Conservation (phyloP, 2,797 vertebrate genomes). For the Huso huso region DNA sequence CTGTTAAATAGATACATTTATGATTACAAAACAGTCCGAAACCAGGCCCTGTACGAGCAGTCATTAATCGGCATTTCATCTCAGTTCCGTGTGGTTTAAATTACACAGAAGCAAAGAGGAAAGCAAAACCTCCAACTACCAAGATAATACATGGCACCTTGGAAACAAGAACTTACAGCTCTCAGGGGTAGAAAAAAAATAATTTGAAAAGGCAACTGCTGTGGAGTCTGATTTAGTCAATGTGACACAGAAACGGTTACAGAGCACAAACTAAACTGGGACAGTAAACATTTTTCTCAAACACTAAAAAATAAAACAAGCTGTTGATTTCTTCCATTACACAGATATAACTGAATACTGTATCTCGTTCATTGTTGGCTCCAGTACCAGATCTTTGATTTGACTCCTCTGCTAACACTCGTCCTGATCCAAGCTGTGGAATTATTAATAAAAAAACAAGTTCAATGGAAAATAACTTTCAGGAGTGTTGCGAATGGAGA, state of each 20-base stretch:
- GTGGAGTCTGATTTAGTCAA: constrained; percentile 53
- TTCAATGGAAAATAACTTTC: too few relatives aligned
- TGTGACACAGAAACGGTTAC: constrained; percentile 36
- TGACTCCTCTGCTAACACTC: too few relatives aligned
- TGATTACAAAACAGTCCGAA: too few relatives aligned
- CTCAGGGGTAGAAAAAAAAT: constrained; percentile 6
- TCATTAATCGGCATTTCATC: neutral
- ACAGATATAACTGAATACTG: too few relatives aligned
- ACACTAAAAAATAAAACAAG: neutral
- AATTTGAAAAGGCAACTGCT: constrained; percentile 62
- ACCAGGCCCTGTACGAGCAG: neutral
- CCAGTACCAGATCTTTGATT: too few relatives aligned
- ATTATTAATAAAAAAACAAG: too few relatives aligned
- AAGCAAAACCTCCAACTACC: constrained; percentile 13
- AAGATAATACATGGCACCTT: constrained; percentile 30
- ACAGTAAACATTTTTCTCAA: constrained; percentile 50
- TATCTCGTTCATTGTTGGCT: too few relatives aligned
- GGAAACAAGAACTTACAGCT: constrained; percentile 29
- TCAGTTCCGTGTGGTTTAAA: constrained; percentile 11
- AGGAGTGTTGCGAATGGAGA: too few relatives aligned
- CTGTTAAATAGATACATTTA: too few relatives aligned
- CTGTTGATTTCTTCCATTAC: neutral
- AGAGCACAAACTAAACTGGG: constrained; percentile 36
- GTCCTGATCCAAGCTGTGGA: too few relatives aligned
- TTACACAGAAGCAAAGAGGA: constrained; percentile 14